Evolutionary conservation across 1,140 invertebrate species (phyloP).

Genomic region (Drosophila ananassae): DNA sequence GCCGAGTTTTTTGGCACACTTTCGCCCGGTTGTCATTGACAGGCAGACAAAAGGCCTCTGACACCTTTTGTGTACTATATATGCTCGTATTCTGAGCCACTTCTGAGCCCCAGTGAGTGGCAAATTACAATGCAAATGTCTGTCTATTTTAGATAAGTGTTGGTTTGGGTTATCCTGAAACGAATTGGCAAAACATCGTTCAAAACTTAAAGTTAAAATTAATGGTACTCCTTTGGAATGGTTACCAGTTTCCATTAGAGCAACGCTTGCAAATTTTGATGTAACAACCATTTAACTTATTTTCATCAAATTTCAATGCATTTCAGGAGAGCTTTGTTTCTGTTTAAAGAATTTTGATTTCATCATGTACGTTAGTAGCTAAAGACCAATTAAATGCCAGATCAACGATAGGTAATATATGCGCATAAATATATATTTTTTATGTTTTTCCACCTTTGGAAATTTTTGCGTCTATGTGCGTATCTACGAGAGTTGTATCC

Average conservation of each 20-base stretch:
- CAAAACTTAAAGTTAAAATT: background rate
- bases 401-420: slow-evolving; percentile 19
- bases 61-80: slow-evolving; percentile 60
- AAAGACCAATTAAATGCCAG: slow-evolving; percentile 25
- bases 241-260: too few relatives aligned
- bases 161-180: slow-evolving; percentile 6
- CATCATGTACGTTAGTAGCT: slow-evolving; percentile 3
- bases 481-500: slow-evolving; percentile 5
- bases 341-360: slow-evolving; percentile 2
- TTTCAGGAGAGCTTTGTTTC: slow-evolving; percentile 6
- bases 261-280: too few relatives aligned
- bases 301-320: background rate
- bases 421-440: slow-evolving; percentile 41
- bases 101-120: slow-evolving; percentile 7
- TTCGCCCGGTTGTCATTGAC: slow-evolving; percentile 71
- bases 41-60: slow-evolving; percentile 75
- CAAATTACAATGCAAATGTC: slow-evolving; percentile 73
- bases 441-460: slow-evolving; percentile 23
- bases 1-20: slow-evolving; percentile 65
- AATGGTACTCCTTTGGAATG: too few relatives aligned
- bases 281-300: background rate
- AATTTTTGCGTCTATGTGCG: slow-evolving; percentile 1
- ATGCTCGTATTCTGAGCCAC: slow-evolving; percentile 3
- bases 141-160: slow-evolving; percentile 24
- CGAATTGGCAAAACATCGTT: slow-evolving; percentile 9